These are phyloP conservation scores for Actinemys pallida DNA, from an alignment of 2,113 vertebrate species.

Conservation along the genomic window DNA sequence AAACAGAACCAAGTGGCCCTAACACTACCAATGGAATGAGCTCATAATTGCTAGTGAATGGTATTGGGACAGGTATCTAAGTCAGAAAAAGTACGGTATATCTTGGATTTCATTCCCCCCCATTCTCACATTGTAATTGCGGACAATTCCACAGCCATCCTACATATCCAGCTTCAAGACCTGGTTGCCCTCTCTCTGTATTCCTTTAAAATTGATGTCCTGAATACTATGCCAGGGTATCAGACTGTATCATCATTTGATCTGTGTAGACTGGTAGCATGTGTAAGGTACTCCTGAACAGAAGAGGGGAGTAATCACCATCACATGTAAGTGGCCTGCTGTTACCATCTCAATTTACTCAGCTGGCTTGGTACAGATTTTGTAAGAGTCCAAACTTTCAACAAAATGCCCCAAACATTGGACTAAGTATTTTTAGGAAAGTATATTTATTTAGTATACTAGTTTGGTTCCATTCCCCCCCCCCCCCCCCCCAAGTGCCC, in stretches of 20 bases:
- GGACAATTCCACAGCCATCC: slow-evolving; percentile 31
- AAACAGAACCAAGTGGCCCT: neutral
- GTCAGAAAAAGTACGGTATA: neutral
- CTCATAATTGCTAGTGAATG: neutral
- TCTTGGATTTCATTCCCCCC: neutral
- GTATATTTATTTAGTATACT: neutral
- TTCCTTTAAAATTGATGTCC: slow-evolving; percentile 55
- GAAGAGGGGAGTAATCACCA: neutral
- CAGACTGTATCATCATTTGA: slow-evolving; percentile 50
- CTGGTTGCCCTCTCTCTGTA: neutral
- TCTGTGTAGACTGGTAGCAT: slow-evolving; percentile 14
- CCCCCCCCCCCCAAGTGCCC: neutral
- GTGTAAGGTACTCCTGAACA: neutral
- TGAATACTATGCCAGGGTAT: slow-evolving; percentile 23
- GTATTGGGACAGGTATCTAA: neutral
- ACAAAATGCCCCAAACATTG: neutral
- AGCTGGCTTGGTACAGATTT: slow-evolving; percentile 15
- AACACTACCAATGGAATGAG: neutral
- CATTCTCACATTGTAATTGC: neutral
- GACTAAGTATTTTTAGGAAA: slow-evolving; percentile 46
- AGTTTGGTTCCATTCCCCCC: neutral
- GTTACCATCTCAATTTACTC: slow-evolving; percentile 46
- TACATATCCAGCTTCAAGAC: slow-evolving; percentile 21
- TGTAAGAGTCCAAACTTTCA: slow-evolving; percentile 48
- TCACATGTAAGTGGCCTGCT: slow-evolving; percentile 35